Evolutionary conservation across 2,797 vertebrate species (phyloP).

Genomic region (Dallia pectoralis): DNA sequence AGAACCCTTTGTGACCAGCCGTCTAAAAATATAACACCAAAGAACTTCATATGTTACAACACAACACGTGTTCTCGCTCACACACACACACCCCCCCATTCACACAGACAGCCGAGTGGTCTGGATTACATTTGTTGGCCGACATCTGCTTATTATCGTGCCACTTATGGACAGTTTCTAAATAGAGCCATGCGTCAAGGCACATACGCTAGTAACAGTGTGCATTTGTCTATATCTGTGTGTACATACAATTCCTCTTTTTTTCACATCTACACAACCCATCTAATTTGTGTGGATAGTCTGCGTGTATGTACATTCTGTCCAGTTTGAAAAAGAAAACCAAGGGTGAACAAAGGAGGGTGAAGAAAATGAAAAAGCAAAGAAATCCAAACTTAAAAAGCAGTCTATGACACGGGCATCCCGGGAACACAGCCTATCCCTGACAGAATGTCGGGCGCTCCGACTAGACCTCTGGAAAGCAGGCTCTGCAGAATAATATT

Average conservation of each 20-base stretch:
- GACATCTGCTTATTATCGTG: slow-evolving; percentile 50
- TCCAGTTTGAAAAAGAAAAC: slow-evolving; percentile 8
- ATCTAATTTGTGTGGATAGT: not conserved
- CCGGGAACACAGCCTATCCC: not conserved
- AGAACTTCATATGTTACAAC: slow-evolving; percentile 17
- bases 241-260: not conserved
- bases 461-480: not conserved
- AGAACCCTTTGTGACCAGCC: slow-evolving; percentile 19
- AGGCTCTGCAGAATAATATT: slow-evolving; percentile 47
- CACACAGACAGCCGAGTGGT: slow-evolving; percentile 17
- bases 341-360: too few species aligned
- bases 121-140: slow-evolving; percentile 32
- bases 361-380: not conserved
- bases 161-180: slow-evolving; percentile 40
- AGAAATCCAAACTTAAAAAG: slow-evolving; percentile 28
- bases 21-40: slow-evolving; percentile 37
- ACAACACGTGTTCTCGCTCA: slow-evolving; percentile 29
- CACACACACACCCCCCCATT: not conserved
- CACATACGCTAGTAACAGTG: slow-evolving; percentile 1
- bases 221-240: slow-evolving; percentile 16
- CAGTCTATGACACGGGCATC: slow-evolving; percentile 19
- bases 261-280: not conserved
- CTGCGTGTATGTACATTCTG: not conserved
- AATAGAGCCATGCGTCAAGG: slow-evolving; percentile 20
- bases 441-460: not conserved